Base-by-base conservation (phyloP, 2,797 vertebrate genomes). In the Calcarius lapponicus region DNA sequence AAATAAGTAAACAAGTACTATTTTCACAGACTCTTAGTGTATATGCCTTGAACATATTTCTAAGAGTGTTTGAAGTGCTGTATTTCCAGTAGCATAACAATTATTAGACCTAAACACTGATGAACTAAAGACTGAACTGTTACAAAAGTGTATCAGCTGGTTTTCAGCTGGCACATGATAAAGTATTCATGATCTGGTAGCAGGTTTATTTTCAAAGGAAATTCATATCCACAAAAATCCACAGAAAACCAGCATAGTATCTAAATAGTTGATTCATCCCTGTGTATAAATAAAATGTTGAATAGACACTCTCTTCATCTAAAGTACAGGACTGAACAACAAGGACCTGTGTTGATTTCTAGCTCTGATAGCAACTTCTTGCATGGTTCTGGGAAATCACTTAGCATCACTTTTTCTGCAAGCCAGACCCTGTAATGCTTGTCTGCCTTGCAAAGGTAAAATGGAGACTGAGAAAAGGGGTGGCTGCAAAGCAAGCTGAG, bases 271-370 rank as follows among this genome's bases (percentile, higher is more conserved):
- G 25, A 58, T 79, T 83, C 7, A 69, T 94, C 78, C 20, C 5
- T 54, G 8, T 95, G 66, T 92, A 88, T 92, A 93, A 97, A 85
- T 96, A 93, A 94, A 95, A 90, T 85, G 51, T 97, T 97, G 92
- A 95, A 34, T 73, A 66, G 42, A 9, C 26, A 31, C 34, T 87
- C 26, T 64, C 34, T 50, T 87, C n/a, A 25, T 80, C 29, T 78
- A 22, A 71, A 91, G 28, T 24, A 50, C n/a, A 40, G 53, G 22
- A 45, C 34, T 67, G 78, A 89, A 92, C 73, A 66, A 42, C n/a
- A 66, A 90, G 78, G 60, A 53, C 24, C 26, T 32, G 29, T 32
- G 17, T 13, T 83, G 56, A 36, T 62, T 84, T 62, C 25, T 38
- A 50, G 48, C 28, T 80, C 42, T 2, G 5, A 56, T 17, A 79